phyloP scores from a whole-genome alignment of 2,113 vertebrate species.

The Loxodonta africana region DNA sequence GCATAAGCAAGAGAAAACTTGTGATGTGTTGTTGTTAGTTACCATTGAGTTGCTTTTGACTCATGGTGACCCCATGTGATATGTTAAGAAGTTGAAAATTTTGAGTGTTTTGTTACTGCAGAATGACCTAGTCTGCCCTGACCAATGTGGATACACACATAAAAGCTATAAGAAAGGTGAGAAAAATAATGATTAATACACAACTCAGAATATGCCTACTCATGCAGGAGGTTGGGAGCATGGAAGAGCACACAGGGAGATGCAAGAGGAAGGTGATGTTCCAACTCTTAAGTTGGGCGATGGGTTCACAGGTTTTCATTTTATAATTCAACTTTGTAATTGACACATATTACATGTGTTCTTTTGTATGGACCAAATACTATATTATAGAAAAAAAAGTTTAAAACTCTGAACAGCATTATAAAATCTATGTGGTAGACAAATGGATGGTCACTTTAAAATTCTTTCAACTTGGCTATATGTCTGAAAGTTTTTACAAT shows the following conservation, averaged over 20 bases:
- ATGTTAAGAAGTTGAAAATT: not conserved
- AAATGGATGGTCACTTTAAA: not conserved
- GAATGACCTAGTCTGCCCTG: not conserved
- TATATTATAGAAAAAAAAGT: not conserved
- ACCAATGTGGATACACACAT: accelerated
- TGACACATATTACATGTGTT: not conserved
- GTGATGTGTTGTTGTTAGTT: not conserved
- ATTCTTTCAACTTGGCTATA: not conserved
- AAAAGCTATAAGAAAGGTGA: not conserved
- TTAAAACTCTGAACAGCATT: not conserved
- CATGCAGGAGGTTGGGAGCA: not conserved
- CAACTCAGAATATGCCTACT: not conserved
- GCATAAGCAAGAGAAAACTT: not conserved
- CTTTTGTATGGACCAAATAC: not conserved
- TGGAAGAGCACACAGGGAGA: too few relatives aligned
- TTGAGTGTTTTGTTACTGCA: not conserved
- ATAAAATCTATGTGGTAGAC: too few relatives aligned
- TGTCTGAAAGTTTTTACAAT: too few relatives aligned
- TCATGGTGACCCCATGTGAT: too few relatives aligned
- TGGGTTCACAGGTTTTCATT: not conserved
- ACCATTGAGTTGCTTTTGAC: too few relatives aligned
- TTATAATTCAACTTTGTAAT: not conserved
- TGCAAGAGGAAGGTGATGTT: not conserved
- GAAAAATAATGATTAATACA: not conserved
- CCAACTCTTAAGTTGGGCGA: not conserved